Evolutionary conservation across 2,113 vertebrate genomes (phyloP), one percentile per base, ranked within the genome.

Genomic region (Pelusios castaneus): DNA sequence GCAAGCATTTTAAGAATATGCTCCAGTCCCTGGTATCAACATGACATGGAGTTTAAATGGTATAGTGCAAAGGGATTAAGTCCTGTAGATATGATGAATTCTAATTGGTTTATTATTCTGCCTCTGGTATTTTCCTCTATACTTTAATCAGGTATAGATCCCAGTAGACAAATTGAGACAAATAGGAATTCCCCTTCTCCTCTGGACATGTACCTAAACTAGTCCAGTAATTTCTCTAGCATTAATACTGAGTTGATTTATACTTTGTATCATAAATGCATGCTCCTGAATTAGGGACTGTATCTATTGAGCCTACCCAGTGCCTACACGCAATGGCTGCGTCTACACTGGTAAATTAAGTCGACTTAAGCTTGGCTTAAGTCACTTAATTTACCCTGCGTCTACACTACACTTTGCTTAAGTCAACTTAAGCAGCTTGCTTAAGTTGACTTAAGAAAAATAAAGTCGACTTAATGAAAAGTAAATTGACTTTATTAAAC

Each of bases 121-220:
- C 58, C 41, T 84, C 31, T 63, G 10, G 2, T 38, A 2, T 85
- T 76, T 91, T 95, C 10, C 77, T 45, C 6, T 51, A 0, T 77
- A 89, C 6, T 58, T 0, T 0, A 88, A 49, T 75, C 55, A 51
- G 0, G 0, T 55, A 8, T 13, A 90, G 10, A 4, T 88, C 49
- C 73, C 29, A 90, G 85, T 38, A 8, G 4, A 75, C 63, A 82
- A 91, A 87, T 47, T 78, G 60, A 81, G n/a, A 88, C 4, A 75
- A 89, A 58, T 0, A 54, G 7, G 4, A 22, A 88, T 94, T 90
- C 0, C 0, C 5, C 82, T 95, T 88, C n/a, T n/a, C 5, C 5
- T 80, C 81, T 84, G 31, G 5, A 81, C 51, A 80, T 56, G 27
- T 41, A 9, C 54, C 9, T 45, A 77, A 95, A 88, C 52, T 41